Evolutionary conservation across 2,113 vertebrate species (phyloP).

Genomic region (Oxyruncus cristatus): DNA sequence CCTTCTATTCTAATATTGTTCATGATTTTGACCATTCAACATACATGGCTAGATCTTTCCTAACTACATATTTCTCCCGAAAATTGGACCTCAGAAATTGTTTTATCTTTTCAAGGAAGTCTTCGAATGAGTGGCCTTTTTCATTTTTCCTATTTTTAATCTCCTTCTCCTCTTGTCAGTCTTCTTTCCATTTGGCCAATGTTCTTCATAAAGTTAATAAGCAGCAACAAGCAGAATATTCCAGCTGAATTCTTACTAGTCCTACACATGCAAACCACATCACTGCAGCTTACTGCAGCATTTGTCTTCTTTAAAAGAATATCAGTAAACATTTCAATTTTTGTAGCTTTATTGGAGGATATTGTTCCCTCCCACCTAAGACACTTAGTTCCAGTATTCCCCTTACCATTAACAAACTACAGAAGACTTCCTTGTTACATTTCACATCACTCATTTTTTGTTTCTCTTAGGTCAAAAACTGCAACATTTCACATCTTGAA

Average conservation of each 20-base stretch:
- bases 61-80: neutral
- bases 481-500: neutral
- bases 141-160: neutral
- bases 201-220: neutral
- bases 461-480: neutral
- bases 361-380: neutral
- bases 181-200: neutral
- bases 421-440: neutral
- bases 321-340: neutral
- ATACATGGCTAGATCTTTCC: neutral
- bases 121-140: neutral
- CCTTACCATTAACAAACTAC: neutral
- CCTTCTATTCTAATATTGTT: neutral
- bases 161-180: neutral
- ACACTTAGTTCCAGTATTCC: neutral
- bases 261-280: neutral
- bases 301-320: neutral
- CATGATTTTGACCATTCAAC: neutral
- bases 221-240: neutral
- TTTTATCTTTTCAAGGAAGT: neutral
- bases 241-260: neutral
- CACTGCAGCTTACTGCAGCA: neutral
- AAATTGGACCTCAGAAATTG: neutral
- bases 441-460: neutral
- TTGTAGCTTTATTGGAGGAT: neutral